Conservation (phyloP, 2,113 vertebrate species). For the Ictidomys tridecemlineatus region DNA sequence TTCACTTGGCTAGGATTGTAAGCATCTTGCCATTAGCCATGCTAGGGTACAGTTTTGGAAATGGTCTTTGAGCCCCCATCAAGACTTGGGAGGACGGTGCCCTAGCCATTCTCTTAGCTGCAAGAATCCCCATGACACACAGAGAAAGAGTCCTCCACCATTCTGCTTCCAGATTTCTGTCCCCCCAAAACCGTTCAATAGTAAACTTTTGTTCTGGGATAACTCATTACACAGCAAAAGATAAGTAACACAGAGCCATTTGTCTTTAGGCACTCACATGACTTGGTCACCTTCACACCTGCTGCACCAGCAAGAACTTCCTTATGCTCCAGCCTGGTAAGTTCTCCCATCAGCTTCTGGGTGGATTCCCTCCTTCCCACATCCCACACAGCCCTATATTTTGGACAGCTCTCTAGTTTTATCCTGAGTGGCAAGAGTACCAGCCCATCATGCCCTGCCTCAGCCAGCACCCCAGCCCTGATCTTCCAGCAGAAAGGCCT, state of each 20-base stretch:
- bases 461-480: neutral
- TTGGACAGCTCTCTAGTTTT: no score
- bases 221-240: neutral
- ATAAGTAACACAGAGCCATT: neutral
- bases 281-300: accelerated
- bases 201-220: neutral
- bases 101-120: neutral
- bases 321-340: neutral
- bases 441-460: neutral
- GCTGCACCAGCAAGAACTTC: neutral
- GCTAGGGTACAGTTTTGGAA: neutral
- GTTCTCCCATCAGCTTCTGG: neutral
- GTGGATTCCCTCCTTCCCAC: neutral
- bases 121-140: accelerated
- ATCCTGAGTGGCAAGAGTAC: accelerated
- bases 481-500: neutral
- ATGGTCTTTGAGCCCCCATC: no score
- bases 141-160: neutral
- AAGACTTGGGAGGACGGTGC: neutral
- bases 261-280: accelerated
- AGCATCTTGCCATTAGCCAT: neutral
- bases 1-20: accelerated
- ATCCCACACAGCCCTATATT: neutral
- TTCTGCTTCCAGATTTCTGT: neutral
- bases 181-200: neutral